phyloP scores from a whole-genome alignment of 2,888 invertebrate genomes.

The Lutraria lutraria region DNA sequence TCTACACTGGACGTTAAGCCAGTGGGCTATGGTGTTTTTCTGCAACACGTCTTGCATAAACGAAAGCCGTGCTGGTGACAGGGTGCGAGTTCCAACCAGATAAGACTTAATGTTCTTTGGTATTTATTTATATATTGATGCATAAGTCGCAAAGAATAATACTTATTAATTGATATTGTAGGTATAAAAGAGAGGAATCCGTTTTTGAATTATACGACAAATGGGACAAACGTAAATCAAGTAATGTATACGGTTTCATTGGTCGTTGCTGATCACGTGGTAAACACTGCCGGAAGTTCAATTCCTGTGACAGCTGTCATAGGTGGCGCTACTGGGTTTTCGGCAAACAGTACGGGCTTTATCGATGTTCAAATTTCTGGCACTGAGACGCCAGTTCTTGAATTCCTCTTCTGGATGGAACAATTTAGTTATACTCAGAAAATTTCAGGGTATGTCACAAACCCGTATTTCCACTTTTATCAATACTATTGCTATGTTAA shows the following conservation, averaged over 20 bases:
- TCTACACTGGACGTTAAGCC: too few relatives aligned
- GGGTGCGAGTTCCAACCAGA: too few relatives aligned
- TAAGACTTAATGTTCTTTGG: too few relatives aligned
- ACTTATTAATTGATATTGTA: background rate
- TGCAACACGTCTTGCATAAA: too few relatives aligned
- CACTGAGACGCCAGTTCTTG: constrained; percentile 41
- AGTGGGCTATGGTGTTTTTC: too few relatives aligned
- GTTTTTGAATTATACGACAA: constrained; percentile 8
- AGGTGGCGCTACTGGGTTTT: constrained; percentile 31
- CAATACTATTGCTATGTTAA: too few relatives aligned
- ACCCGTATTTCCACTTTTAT: too few relatives aligned
- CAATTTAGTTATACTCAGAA: constrained; percentile 21
- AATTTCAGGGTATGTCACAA: constrained; percentile 46
- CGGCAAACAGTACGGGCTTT: background rate
- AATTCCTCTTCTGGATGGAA: constrained; percentile 44
- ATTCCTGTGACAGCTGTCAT: constrained; percentile 41
- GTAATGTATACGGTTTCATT: constrained; percentile 39
- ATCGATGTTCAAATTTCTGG: constrained; percentile 48
- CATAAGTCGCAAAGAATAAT: background rate
- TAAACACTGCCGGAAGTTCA: constrained; percentile 39
- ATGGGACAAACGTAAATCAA: constrained; percentile 27
- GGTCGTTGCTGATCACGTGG: constrained; percentile 55
- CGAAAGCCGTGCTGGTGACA: too few relatives aligned
- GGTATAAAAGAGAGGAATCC: constrained; percentile 38
- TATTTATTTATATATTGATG: too few relatives aligned